A percentile compares a stretch with the other conserved stretches of the same genome.
Conservation (phyloP, 2,888 invertebrate genomes). For the Microctonus aethiopoides region DNA sequence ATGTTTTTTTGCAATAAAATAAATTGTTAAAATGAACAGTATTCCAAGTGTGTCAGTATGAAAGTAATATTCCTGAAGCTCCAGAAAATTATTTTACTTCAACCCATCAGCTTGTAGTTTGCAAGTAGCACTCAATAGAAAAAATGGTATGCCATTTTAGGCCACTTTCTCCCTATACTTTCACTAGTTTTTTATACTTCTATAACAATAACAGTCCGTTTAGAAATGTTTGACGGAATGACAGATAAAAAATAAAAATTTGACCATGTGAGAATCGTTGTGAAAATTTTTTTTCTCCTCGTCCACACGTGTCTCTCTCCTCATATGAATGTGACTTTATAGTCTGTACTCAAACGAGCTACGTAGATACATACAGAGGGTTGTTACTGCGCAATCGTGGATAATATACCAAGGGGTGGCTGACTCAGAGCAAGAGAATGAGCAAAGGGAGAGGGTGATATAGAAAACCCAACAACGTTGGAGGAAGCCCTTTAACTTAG, state of each 20-base stretch:
- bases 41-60: too few species aligned
- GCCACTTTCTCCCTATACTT: too few species aligned
- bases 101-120: too few species aligned
- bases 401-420: constrained; percentile 31
- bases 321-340: not conserved
- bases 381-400: constrained; percentile 4
- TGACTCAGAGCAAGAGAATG: constrained; percentile 25
- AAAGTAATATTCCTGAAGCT: too few species aligned
- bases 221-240: too few species aligned
- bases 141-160: too few species aligned
- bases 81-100: too few species aligned
- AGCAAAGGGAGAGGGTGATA: constrained; percentile 1
- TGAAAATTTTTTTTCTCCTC: not conserved
- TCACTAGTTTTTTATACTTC: too few species aligned
- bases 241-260: not conserved
- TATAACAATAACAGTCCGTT: too few species aligned
- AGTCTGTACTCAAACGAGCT: not conserved
- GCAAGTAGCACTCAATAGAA: too few species aligned
- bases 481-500: constrained; percentile 40
- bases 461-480: not conserved
- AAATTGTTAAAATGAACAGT: too few species aligned
- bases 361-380: not conserved
- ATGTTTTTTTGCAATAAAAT: too few species aligned
- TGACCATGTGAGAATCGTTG: not conserved
- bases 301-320: not conserved